Base-by-base conservation (phyloP, 2,888 invertebrate species). In the Meliscaeva auricollis region DNA sequence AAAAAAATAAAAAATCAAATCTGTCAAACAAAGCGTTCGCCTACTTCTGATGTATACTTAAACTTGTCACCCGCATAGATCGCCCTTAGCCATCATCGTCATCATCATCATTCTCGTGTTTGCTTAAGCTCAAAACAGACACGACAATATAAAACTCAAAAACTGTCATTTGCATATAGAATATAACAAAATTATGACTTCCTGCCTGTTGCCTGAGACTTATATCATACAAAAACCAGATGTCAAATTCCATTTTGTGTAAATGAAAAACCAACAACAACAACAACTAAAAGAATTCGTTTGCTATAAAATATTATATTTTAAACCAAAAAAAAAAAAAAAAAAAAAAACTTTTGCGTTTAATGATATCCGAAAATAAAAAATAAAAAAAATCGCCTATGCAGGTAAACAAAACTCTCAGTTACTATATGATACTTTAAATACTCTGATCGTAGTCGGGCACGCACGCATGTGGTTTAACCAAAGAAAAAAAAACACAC, bases 361-460 rank as follows among this genome's bases (percentile, higher is more conserved):
- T 79, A 64, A 79, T 74, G 83, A 79, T 75, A 84, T 84, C 80
- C 84, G 66, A 84, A 84, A 84, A 80, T 84, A 84, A 80, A 72
- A 72, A 66, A 76, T 58, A 80, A 80, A 84, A 80, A 72, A 72
- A 66, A 76, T 58, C 75, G 79, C 84, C 75, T 79, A 75, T 75
- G 70, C 74, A 84, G 48, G 41, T 48, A 52, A 70, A 60, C 48
- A 41, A 54, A 46, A 68, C 79, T 48, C 56, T 17, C 17, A 54
- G 38, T 62, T 35, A 68, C 48, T 30, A 26, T 6, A 6, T 22
- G 50, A 54, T 54, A 68, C 64, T 44, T 58, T 35, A 54, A 32
- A 69, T 26, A 62, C 48, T 20, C 20, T 6, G 46, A 13, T 30
- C 22, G 41, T n/a, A n/a, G n/a, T n/a, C n/a, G 50, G 22, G 13